These are phyloP conservation scores for Eudemis profundana DNA, from an alignment of 2,888 invertebrate genomes.

Conservation along the genomic window DNA sequence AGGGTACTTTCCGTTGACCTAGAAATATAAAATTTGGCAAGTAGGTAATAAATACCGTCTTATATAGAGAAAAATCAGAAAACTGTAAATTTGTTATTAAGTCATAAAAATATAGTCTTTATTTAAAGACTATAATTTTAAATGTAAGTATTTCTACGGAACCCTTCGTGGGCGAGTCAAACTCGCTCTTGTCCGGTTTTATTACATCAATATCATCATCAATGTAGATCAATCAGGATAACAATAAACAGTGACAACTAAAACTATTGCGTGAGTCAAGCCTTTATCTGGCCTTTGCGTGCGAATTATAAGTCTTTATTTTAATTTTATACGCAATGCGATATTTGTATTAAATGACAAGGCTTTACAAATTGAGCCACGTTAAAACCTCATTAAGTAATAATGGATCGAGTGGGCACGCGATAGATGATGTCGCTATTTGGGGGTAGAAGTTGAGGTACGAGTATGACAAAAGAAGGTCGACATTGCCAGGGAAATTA, in stretches of 20 bases:
- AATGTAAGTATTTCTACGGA: background rate
- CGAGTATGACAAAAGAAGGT: background rate
- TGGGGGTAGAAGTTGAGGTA: slow-evolving; percentile 12
- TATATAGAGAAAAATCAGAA: too few species aligned
- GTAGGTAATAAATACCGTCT: too few species aligned
- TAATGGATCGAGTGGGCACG: slow-evolving; percentile 32
- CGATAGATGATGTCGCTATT: slow-evolving; percentile 22
- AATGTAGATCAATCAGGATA: slow-evolving; percentile 24
- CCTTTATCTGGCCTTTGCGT: slow-evolving; percentile 30
- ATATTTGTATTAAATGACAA: slow-evolving; percentile 35
- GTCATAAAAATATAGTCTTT: too few species aligned
- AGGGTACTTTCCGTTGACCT: too few species aligned
- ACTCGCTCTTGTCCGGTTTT: too few species aligned
- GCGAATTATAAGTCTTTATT: slow-evolving; percentile 23
- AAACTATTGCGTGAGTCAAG: slow-evolving; percentile 22
- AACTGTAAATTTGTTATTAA: too few species aligned
- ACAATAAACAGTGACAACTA: slow-evolving; percentile 6
- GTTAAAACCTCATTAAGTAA: slow-evolving; percentile 32
- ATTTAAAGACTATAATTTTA: too few species aligned
- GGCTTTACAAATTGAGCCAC: slow-evolving; percentile 36
- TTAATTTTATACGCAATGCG: slow-evolving; percentile 31
- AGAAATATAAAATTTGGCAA: too few species aligned
- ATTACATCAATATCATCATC: background rate
- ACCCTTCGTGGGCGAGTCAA: too few species aligned
- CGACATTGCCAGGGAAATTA: too few species aligned